Base-by-base conservation (phyloP, 2,797 vertebrate genomes). In the Coreius guichenoti region DNA sequence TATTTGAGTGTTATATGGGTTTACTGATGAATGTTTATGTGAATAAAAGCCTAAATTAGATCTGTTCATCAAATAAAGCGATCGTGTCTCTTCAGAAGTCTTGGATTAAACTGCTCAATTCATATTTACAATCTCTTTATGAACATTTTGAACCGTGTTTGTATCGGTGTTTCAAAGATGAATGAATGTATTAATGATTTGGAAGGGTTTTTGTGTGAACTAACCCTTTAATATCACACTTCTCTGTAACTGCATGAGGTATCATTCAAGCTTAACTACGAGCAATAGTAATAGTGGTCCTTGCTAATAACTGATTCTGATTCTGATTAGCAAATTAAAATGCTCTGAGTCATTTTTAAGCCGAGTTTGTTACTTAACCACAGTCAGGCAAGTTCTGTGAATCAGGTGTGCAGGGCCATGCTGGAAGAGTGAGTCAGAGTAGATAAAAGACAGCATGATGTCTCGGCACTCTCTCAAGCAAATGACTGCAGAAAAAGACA, bases 381-480 rank as follows among this genome's bases (percentile, higher is more conserved):
- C 39, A 51, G 5, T n/a, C 39, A 17, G 49, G n/a, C 77, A 75
- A 83, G 26, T 69, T 58, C 51, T 81, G 56, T 39, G 86, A 80
- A 83, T 82, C 69, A 84, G 82, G 82, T 84, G 74, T 84, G 19
- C 33, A 78, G 49, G n/a, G 65, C 63, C 82, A 43, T 58, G 74
- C 49, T 85, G 80, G 70, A 75, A 54, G 76, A 75, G 81, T 85
- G 86, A 90, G 72, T 86, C 77, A 83, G 51, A 54, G 84, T 54
- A 74, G 80, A 68, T 84, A 83, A 67, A 68, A 87, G 43, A 69
- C 58, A 68, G 82, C 86, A 84, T 88, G 84, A 87, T 83, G 86
- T 69, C 75, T 87, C 49, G 13, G 26, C 80, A 87, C 82, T 70
- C 84, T 76, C 63, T 29, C 51, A 69, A 72, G 85, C 83, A 81